Evolutionary conservation across 2,113 vertebrate species (phyloP).

Genomic region (Pseudolaguvia tuberculata): DNA sequence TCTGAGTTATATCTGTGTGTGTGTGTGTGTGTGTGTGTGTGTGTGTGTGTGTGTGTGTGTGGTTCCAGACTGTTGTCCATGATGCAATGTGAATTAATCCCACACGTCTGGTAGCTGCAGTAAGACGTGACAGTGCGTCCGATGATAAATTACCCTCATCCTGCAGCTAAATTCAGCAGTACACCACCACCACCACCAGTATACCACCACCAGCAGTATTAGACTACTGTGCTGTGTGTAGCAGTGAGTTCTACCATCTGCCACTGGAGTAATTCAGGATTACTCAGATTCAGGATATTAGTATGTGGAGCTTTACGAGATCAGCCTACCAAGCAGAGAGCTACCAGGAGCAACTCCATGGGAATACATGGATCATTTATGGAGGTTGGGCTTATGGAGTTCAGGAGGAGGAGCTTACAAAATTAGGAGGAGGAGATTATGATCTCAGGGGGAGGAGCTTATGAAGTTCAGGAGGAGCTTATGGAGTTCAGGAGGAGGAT

Average conservation of each 20-base stretch:
- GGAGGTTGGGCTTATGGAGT: too few relatives aligned
- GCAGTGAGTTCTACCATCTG: conserved; percentile 1
- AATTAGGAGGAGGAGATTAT: background rate
- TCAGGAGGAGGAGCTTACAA: background rate
- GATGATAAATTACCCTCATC: conserved; percentile 39
- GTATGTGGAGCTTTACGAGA: too few relatives aligned
- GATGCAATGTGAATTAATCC: conserved; percentile 52
- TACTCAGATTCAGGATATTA: background rate
- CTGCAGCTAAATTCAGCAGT: background rate
- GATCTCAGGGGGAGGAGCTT: background rate
- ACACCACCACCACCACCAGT: background rate
- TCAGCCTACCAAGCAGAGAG: too few relatives aligned
- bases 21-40: conserved; percentile 20
- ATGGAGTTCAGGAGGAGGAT: background rate
- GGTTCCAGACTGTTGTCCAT: conserved; percentile 55
- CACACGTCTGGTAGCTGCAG: conserved; percentile 46
- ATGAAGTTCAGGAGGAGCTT: background rate
- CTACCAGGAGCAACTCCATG: too few relatives aligned
- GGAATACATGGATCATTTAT: too few relatives aligned
- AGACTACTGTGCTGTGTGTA: conserved; percentile 18
- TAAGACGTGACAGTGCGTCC: conserved; percentile 54
- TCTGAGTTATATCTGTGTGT: conserved; percentile 32
- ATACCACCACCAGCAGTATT: conserved; percentile 4
- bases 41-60: background rate
- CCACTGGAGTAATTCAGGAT: conserved; percentile 13